These are phyloP conservation scores for Pseudolaguvia tuberculata DNA, from an alignment of 2,113 vertebrate species.

Conservation along the genomic window DNA sequence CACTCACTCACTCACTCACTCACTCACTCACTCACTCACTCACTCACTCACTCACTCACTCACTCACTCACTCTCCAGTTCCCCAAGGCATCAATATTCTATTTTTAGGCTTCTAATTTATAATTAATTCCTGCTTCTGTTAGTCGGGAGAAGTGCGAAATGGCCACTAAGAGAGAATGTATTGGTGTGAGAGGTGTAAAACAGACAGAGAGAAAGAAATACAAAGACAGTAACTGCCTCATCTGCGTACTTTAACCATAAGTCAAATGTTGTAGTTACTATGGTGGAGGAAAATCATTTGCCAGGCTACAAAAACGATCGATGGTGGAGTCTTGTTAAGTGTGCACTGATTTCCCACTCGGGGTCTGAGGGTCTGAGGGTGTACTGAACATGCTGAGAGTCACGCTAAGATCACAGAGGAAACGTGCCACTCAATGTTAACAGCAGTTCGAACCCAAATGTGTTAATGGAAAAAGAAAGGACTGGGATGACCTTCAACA, in stretches of 20 bases:
- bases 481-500: slow-evolving; percentile 18
- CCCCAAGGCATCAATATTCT: slow-evolving; percentile 39
- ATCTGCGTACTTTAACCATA: neutral
- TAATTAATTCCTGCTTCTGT: slow-evolving; percentile 51
- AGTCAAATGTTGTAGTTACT: neutral
- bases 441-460: slow-evolving; percentile 23
- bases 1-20: too few relatives aligned
- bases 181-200: slow-evolving; percentile 22
- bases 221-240: neutral
- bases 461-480: slow-evolving; percentile 23
- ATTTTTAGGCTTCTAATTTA: slow-evolving; percentile 43
- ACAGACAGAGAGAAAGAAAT: neutral
- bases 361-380: neutral
- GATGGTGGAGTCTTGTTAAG: too few relatives aligned
- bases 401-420: slow-evolving; percentile 17
- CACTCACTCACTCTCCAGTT: slow-evolving; percentile 3
- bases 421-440: slow-evolving; percentile 14
- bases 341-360: neutral
- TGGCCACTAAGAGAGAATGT: neutral
- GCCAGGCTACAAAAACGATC: neutral
- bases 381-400: neutral
- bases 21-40: too few relatives aligned
- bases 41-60: too few relatives aligned
- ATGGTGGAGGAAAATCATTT: neutral
- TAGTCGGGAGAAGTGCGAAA: slow-evolving; percentile 20